Evolutionary conservation across 64 coral and sea anemone species (phyloP).

Genomic region (Anthopleura sola): DNA sequence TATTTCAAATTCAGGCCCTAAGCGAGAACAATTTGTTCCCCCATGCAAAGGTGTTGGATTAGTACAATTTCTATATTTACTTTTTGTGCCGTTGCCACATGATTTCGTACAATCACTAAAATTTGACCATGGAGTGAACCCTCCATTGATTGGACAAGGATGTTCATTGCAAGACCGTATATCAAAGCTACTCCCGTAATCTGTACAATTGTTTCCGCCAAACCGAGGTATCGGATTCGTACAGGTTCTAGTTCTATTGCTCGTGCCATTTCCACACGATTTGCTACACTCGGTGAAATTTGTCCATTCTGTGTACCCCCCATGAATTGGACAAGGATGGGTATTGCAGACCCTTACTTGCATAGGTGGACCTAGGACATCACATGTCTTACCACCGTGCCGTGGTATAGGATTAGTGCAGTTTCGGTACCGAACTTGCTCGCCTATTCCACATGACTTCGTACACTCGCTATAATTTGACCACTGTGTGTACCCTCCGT

Average conservation of each 20-base stretch:
- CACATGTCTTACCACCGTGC: conserved; percentile 23
- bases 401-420: conserved; percentile 43
- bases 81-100: conserved; percentile 47
- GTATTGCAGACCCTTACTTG: conserved; percentile 30
- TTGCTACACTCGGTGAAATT: conserved; percentile 24
- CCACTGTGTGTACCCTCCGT: conserved; percentile 69
- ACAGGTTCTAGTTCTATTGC: conserved; percentile 40
- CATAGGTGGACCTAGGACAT: neutral
- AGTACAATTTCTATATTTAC: conserved; percentile 47
- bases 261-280: conserved; percentile 52
- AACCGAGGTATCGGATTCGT: conserved; percentile 51
- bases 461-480: conserved; percentile 29
- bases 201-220: conserved; percentile 51
- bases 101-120: conserved; percentile 58
- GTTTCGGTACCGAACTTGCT: conserved; percentile 10
- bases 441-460: conserved; percentile 40
- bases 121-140: conserved; percentile 44
- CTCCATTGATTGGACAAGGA: conserved; percentile 54
- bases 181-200: conserved; percentile 16
- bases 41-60: conserved; percentile 39
- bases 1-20: conserved; percentile 51
- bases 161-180: conserved; percentile 29
- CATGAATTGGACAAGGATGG: conserved; percentile 32
- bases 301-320: conserved; percentile 52
- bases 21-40: conserved; percentile 44